phyloP scores from a whole-genome alignment of 2,888 invertebrate genomes.

The Lasioglossum leucozonium region DNA sequence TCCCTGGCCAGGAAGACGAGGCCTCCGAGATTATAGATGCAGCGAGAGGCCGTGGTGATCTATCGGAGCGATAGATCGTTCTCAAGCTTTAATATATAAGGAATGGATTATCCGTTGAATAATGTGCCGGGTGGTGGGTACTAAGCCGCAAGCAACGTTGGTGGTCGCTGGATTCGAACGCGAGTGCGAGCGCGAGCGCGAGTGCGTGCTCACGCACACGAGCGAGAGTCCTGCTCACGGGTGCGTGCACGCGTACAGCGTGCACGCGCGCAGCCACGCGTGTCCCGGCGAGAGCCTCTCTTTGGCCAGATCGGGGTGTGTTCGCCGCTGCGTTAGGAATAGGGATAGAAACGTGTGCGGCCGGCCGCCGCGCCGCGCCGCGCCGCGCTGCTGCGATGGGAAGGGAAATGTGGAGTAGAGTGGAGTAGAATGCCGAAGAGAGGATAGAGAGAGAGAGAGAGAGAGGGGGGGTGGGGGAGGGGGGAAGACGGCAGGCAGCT shows the following conservation, averaged over 20 bases:
- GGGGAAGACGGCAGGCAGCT: slow-evolving; percentile 58
- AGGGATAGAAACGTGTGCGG: slow-evolving; percentile 66
- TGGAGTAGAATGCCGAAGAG: slow-evolving; percentile 43
- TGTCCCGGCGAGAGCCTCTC: slow-evolving; percentile 39
- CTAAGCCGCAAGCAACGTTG: slow-evolving; percentile 73
- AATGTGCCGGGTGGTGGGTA: slow-evolving; percentile 72
- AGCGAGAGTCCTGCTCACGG: neutral
- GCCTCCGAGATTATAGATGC: neutral
- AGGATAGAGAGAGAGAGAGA: slow-evolving; percentile 19
- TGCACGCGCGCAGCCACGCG: slow-evolving; percentile 52
- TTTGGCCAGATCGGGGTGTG: slow-evolving; percentile 64
- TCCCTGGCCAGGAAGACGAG: neutral
- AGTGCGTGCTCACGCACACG: slow-evolving; percentile 13
- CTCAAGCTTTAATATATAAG: slow-evolving; percentile 76
- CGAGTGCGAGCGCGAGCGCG: slow-evolving; percentile 34
- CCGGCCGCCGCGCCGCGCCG: slow-evolving; percentile 19
- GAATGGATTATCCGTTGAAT: slow-evolving; percentile 82
- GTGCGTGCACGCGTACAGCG: slow-evolving; percentile 7
- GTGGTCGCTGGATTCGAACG: slow-evolving; percentile 43
- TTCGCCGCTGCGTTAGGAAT: slow-evolving; percentile 69
- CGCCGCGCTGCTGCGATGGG: slow-evolving; percentile 1
- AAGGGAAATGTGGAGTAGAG: slow-evolving; percentile 42
- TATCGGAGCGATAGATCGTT: slow-evolving; percentile 75
- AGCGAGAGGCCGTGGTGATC: slow-evolving; percentile 51
- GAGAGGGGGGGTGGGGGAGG: no score